A percentile compares a stretch with the other conserved stretches of the same genome.
Evolutionary conservation across 2,113 vertebrate genomes (phyloP).

Genomic region (Erythrocebus patas): DNA sequence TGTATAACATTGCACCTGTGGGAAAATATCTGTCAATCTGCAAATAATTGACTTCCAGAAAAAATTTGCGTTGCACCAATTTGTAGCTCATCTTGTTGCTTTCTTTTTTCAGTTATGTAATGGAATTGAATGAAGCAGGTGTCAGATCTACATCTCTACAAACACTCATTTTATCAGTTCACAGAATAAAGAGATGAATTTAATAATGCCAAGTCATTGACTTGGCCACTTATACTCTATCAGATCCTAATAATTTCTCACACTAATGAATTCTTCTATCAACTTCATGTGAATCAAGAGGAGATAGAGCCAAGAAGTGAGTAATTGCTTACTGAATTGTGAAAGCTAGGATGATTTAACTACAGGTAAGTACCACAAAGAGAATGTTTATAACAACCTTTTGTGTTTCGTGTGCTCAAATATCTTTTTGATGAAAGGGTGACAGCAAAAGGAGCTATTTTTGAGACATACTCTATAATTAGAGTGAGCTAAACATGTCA

Average conservation of each 20-base stretch:
- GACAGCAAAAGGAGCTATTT: background rate
- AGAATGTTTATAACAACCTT: background rate
- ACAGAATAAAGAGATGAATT: constrained; percentile 25
- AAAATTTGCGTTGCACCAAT: background rate
- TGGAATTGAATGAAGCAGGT: constrained; percentile 6
- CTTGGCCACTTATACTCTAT: background rate
- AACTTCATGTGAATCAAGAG: background rate
- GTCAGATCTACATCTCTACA: background rate
- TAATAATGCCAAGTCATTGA: background rate
- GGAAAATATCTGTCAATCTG: background rate
- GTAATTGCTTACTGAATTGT: background rate
- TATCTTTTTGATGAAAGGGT: background rate
- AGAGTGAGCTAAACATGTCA: background rate
- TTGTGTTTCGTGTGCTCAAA: background rate
- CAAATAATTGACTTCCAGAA: constrained; percentile 6
- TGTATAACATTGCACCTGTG: background rate
- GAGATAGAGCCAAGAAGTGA: background rate
- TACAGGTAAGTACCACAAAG: background rate
- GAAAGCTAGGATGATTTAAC: background rate
- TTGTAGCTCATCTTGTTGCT: background rate
- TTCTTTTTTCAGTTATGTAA: background rate
- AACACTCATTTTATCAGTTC: background rate
- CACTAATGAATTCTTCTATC: background rate
- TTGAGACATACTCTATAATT: background rate
- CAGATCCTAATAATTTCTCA: background rate